Evolutionary conservation across 2,888 invertebrate genomes (phyloP).

Genomic region (Chaetoderma sp.): DNA sequence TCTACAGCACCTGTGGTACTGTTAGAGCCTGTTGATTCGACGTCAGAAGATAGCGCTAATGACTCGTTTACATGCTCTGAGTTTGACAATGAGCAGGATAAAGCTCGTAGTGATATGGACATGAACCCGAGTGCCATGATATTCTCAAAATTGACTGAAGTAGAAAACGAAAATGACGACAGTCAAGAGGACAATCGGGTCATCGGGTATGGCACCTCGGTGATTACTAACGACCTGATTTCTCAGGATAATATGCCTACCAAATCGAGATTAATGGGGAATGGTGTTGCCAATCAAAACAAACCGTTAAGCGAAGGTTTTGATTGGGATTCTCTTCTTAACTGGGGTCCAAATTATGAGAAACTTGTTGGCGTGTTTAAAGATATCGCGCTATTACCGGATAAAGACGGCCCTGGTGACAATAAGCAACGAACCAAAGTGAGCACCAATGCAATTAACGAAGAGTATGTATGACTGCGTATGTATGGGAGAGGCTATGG

Average conservation of each 20-base stretch:
- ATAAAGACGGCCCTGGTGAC: conserved; percentile 66
- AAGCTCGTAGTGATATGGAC: conserved; percentile 52
- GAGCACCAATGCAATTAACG: conserved; percentile 21
- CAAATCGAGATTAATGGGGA: too few species aligned
- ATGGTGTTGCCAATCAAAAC: too few species aligned
- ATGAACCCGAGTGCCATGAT: conserved; percentile 73
- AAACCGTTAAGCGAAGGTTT: conserved; percentile 76
- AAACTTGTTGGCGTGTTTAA: conserved; percentile 95
- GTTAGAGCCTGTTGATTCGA: conserved; percentile 67
- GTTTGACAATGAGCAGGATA: conserved; percentile 90
- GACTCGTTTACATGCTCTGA: conserved; percentile 98
- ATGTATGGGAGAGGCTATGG: background rate
- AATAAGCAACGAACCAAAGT: conserved; percentile 39
- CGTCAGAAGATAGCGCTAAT: conserved; percentile 88
- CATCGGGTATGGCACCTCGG: conserved; percentile 83
- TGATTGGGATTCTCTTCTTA: conserved; percentile 93
- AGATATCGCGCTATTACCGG: conserved; percentile 94
- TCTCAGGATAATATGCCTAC: conserved; percentile 79
- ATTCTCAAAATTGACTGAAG: conserved; percentile 72
- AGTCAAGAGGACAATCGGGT: conserved; percentile 46
- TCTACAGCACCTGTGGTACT: conserved; percentile 40
- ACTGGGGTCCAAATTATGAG: conserved; percentile 97
- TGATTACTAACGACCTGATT: conserved; percentile 88
- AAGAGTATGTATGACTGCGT: conserved; percentile 56
- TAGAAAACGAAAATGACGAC: conserved; percentile 58